Evolutionary conservation across 2,797 vertebrate genomes (phyloP), one percentile per base, ranked within the genome.

Genomic region (Scolopax bukidnonensis): DNA sequence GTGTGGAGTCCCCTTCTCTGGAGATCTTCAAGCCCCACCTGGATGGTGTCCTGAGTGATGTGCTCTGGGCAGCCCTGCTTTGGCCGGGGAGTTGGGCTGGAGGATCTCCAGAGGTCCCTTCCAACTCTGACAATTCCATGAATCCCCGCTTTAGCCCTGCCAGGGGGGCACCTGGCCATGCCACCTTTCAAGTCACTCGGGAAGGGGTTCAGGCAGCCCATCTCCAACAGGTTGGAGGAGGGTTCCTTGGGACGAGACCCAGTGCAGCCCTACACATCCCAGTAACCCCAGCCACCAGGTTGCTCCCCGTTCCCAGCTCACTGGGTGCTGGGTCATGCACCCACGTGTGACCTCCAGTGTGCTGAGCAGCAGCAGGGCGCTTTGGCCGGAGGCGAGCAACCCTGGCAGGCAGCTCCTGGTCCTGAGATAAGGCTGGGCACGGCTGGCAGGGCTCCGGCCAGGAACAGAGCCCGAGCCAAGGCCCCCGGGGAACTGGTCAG

Each of bases 311-410:
- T 60, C 32, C 65, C 56, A 61, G 50, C 11, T 8, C n/a, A 12
- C 18, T 79, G 1, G 2, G 33, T 53, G 36, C 18, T 79, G 1
- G 2, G 33, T 53, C 40, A 40, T 8, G 53, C 57, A 77, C 41
- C 15, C 48, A 54, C 65, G n/a, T 0, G 0, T 1, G 2, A 53
- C 23, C 45, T 40, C 24, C 1, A 1, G 60, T 33, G 43, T 0
- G 0, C 38, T 18, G 30, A 12, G 64, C 67, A 0, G 56, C 67
- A 71, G 77, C 53, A 3, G 14, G 36, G 59, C 0, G 1, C 74
- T 82, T 48, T 28, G 56, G 79, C 76, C 0, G 0, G 45, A 78
- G 69, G 61, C 56, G 69, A 88, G 21, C 33, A 53, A 59, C 23
- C 32, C 76, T 69, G 1, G 1, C 38, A 80, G 83, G 88, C 81